A percentile compares a stretch with the other conserved stretches of the same genome.
These are phyloP conservation scores for Oasisia sp. DNA, from an alignment of 2,888 invertebrate genomes.

Conservation along the genomic window DNA sequence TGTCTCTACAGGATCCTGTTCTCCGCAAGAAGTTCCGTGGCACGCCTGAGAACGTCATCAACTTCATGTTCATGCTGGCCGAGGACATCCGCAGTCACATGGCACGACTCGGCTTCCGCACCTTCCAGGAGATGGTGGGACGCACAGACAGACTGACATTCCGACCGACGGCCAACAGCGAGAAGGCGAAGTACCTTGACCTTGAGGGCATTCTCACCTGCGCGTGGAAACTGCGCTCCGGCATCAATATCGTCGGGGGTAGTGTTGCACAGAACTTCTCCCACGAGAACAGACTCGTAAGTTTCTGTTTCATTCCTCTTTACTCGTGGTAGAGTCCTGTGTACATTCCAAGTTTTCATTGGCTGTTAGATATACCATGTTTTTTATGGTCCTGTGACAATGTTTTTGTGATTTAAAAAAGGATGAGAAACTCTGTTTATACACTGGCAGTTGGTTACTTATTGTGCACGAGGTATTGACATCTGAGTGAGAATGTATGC, in stretches of 20 bases:
- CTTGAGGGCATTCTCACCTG: constrained; percentile 87
- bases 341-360: background rate
- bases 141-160: constrained; percentile 70
- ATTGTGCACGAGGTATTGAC: too few species aligned
- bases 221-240: constrained; percentile 89
- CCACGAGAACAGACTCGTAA: constrained; percentile 63
- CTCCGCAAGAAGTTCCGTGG: constrained; percentile 96
- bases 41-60: constrained; percentile 96
- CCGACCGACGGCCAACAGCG: constrained; percentile 75
- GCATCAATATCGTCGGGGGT: constrained; percentile 89
- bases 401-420: too few species aligned
- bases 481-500: too few species aligned
- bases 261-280: constrained; percentile 77
- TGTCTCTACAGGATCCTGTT: constrained; percentile 78
- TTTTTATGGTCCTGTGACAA: background rate
- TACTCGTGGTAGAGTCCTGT: background rate
- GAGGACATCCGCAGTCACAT: constrained; percentile 94
- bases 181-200: constrained; percentile 87
- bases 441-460: too few species aligned
- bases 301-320: constrained; percentile 32
- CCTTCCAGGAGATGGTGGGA: constrained; percentile 86
- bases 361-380: background rate
- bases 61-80: constrained; percentile 96
- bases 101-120: constrained; percentile 88
- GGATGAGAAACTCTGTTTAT: too few species aligned